These are phyloP conservation scores for Diadumene lineata DNA, from an alignment of 92 coral and sea anemone species.

Conservation along the genomic window DNA sequence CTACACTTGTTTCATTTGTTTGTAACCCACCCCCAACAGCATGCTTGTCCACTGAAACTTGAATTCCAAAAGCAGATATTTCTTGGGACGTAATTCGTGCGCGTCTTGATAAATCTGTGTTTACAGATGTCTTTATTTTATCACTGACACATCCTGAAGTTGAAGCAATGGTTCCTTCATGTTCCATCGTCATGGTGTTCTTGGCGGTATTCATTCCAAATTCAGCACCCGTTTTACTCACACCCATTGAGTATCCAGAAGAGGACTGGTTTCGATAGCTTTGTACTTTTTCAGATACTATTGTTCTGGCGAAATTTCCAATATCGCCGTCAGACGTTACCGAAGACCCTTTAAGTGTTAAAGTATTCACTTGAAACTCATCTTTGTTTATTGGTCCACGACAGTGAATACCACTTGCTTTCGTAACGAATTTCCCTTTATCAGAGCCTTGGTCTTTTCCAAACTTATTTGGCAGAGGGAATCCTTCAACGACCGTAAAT, in stretches of 20 bases:
- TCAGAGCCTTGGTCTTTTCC: conserved; percentile 39
- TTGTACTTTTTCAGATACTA: conserved; percentile 45
- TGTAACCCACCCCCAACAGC: conserved; percentile 47
- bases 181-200: conserved; percentile 51
- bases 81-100: conserved; percentile 31
- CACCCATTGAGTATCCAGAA: conserved; percentile 41
- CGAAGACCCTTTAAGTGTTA: conserved; percentile 50
- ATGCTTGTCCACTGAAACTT: conserved; percentile 36
- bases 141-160: conserved; percentile 49
- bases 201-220: conserved; percentile 35
- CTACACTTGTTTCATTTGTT: conserved; percentile 37
- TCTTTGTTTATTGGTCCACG: conserved; percentile 44
- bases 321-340: conserved; percentile 52
- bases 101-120: conserved; percentile 50
- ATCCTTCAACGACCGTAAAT: conserved; percentile 38
- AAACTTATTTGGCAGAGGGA: conserved; percentile 55
- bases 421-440: conserved; percentile 47
- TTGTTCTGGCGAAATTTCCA: conserved; percentile 47
- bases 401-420: conserved; percentile 56
- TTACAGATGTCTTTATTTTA: conserved; percentile 45
- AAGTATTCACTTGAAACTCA: conserved; percentile 37
- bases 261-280: conserved; percentile 53
- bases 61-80: conserved; percentile 44
- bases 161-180: conserved; percentile 58
- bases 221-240: conserved; percentile 40